Evolutionary conservation across 2,888 invertebrate species (phyloP).

Genomic region (Andrena trimmerana): DNA sequence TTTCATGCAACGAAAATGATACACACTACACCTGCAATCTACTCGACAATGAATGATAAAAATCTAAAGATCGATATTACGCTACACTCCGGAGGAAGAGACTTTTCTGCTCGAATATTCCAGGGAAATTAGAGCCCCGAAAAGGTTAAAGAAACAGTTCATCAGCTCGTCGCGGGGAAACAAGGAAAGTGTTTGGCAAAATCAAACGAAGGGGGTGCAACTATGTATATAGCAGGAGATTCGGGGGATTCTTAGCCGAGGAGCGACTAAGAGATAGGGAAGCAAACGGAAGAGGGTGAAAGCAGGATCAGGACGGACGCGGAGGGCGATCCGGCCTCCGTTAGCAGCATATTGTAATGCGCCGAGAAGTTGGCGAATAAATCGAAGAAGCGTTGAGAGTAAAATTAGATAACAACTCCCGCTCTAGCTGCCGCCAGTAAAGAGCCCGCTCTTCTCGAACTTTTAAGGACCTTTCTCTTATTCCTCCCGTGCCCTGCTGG

Average conservation of each 20-base stretch:
- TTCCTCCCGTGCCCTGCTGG: conserved; percentile 67
- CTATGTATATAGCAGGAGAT: conserved; percentile 20
- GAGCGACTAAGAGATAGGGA: conserved; percentile 47
- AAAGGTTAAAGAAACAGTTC: conserved; percentile 42
- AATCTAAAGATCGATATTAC: neutral
- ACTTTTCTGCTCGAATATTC: neutral
- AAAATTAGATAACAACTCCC: conserved; percentile 85
- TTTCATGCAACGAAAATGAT: too few relatives aligned
- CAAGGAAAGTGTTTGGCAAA: conserved; percentile 44
- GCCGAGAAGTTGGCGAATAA: conserved; percentile 85
- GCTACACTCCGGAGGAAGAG: neutral
- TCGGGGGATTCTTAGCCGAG: conserved; percentile 44
- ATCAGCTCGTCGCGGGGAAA: conserved; percentile 34
- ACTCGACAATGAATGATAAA: neutral
- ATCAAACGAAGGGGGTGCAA: conserved; percentile 44
- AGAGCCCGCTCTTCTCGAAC: conserved; percentile 77
- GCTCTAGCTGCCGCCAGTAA: conserved; percentile 76
- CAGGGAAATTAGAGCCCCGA: conserved; percentile 6
- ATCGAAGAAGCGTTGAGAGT: conserved; percentile 85
- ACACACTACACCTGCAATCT: too few relatives aligned
- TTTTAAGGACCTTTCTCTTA: conserved; percentile 83
- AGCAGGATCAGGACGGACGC: conserved; percentile 52
- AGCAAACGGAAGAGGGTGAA: conserved; percentile 52
- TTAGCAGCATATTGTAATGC: conserved; percentile 85
- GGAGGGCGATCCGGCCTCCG: conserved; percentile 77